Evolutionary conservation across 1,140 invertebrate species (phyloP), one percentile per base, ranked within the genome.

Genomic region (Dreissena rostriformis): DNA sequence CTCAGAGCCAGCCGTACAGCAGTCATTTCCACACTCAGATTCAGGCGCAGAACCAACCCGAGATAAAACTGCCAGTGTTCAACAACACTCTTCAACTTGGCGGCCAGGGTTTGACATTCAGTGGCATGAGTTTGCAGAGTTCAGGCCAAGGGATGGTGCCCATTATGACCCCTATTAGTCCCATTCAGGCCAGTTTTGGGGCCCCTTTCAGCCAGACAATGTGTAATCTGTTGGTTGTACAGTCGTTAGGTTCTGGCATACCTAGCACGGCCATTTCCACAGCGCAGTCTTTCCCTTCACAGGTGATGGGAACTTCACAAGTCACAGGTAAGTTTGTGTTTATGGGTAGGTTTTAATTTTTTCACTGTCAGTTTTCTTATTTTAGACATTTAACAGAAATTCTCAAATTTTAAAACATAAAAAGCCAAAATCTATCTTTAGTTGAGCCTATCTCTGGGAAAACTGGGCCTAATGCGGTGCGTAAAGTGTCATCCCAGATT

Each of bases 91-190:
- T 22, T 61, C 72, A 11, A 19, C 53, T 26, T 26, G 26, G 14
- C 28, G 29, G 72, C 57, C 72, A 24, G 57, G 57, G 8, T 8
- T 26, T 11, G 72, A 24, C 7, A 53, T 26, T 22, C 8, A 52
- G 28, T 55, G 70, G 39, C 39, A 39, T 72, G 70, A 57, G 10
- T 55, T 74, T 53, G 51, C 52, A 11, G 53, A 74, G 24, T 22
- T 74, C 7, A 12, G 52, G 52, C n/a, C 49, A 74, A 24, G 22
- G 17, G 57, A 17, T 55, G 14, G 53, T 55, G 0, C 28, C 67
- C 5, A 17, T 19, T 26, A 17, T 68, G 24, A 68, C 15, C 67
- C 24, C 29, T 17, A 19, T 68, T 22, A 26, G 29, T 26, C 22
- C 67, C 1, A 26, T 68, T 39, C 61, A 63, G 19, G 22, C 24